These are phyloP conservation scores for Onthophagus sagittarius DNA, from an alignment of 2,888 invertebrate species.

Conservation along the genomic window DNA sequence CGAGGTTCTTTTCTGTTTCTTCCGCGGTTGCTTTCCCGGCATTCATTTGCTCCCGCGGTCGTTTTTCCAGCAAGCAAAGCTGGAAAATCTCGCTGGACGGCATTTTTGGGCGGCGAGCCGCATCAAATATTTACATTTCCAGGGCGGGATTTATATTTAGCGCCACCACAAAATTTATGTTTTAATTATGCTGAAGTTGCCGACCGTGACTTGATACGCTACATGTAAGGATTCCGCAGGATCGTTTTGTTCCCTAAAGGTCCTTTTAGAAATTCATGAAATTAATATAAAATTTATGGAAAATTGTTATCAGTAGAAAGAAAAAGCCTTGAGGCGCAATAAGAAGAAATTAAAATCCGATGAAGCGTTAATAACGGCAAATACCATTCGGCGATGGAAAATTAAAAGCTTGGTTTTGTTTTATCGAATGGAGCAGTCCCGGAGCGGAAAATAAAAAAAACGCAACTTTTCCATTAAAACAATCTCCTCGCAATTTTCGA, in stretches of 20 bases:
- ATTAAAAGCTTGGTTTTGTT: constrained; percentile 10
- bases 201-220: not conserved
- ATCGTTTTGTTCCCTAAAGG: not conserved
- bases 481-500: not conserved
- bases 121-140: constrained; percentile 12
- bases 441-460: not conserved
- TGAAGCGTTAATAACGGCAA: constrained; percentile 10
- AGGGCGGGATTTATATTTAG: not conserved
- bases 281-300: not conserved
- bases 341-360: constrained; percentile 5
- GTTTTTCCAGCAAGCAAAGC: not conserved
- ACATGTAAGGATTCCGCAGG: not conserved
- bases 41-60: not conserved
- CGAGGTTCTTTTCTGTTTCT: not conserved
- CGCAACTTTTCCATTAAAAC: not conserved
- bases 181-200: constrained; percentile 5
- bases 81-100: not conserved
- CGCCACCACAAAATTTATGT: constrained; percentile 4
- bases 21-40: not conserved
- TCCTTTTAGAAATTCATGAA: too few relatives aligned
- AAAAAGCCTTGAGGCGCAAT: not conserved
- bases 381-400: constrained; percentile 9
- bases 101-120: not conserved
- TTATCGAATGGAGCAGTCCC: not conserved
- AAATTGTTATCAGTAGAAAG: not conserved